Evolutionary conservation across 1,140 invertebrate genomes (phyloP), one percentile per base, ranked within the genome.

Genomic region (Cotesia typhae): DNA sequence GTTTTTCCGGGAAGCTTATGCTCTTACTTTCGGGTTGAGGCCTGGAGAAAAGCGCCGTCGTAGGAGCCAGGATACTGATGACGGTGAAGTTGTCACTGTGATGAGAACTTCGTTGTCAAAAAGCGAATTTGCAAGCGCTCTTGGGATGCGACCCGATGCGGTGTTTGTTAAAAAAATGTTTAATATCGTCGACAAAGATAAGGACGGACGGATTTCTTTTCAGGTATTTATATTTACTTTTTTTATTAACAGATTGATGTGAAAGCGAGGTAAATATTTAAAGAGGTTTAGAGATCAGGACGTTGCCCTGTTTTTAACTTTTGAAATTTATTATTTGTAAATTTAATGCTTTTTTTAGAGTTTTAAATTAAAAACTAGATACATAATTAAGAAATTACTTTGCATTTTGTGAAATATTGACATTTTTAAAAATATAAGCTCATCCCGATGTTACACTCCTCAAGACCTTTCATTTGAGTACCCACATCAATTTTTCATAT

Each of bases 101-200:
- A 98, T 98, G 96, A 88, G 95, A 60, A 98, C 96, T 0, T 96
- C 95, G 1, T 85, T 98, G 59, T 97, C 96, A 0, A 96, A 97
- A 87, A 92, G 93, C 51, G 98, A 99, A 87, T 99, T 99, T 87
- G 98, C 98, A 0, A 95, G 94, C 71, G 98, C 98, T 0, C 87
- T 99, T 4, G 98, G 97, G 17, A 98, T 99, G 96, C 96, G 96
- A 85, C 88, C 94, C 0, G 95, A 98, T 81, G 97, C 96, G 35
- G 93, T 99, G 10, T 99, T 99, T 86, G 97, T 99, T 0, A 94
- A 97, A 76, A 96, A 98, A 87, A 99, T 99, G 97, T 99, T 99
- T 83, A 97, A 97, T 77, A 96, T 99, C 76, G 96, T 99, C 0
- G 97, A 99, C 83, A 98, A 98, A 79, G 96, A 98, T 83, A 91